These are phyloP conservation scores for Glandiceps talaboti DNA, from an alignment of 53 echinoderm and acorn worm genomes.

Conservation along the genomic window DNA sequence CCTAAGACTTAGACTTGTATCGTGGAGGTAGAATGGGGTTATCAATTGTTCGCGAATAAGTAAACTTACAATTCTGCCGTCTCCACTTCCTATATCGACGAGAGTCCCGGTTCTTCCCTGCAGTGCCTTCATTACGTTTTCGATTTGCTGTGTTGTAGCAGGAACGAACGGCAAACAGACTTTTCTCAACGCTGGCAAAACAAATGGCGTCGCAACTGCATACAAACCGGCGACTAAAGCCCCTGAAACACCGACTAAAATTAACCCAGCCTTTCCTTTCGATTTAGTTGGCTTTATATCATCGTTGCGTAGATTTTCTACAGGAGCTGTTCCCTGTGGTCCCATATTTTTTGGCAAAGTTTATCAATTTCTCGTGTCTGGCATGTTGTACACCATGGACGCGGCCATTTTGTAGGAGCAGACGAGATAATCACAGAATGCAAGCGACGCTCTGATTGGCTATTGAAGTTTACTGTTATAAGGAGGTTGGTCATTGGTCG, in stretches of 20 bases:
- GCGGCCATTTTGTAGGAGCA: background rate
- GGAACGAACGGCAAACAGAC: conserved; percentile 69
- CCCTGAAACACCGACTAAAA: conserved; percentile 40
- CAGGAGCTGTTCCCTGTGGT: background rate
- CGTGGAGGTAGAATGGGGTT: too few species aligned
- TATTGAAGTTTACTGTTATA: background rate
- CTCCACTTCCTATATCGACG: conserved; percentile 83
- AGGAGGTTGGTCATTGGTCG: background rate
- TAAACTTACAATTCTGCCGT: conserved; percentile 80
- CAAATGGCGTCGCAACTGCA: conserved; percentile 65
- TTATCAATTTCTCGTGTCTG: background rate
- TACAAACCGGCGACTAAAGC: conserved; percentile 61
- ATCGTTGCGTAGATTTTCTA: background rate
- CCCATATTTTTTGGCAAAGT: background rate
- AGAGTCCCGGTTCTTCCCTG: conserved; percentile 30
- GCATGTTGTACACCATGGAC: background rate
- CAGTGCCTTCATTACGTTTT: conserved; percentile 53
- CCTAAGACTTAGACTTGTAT: too few species aligned
- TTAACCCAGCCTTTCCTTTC: conserved; percentile 11
- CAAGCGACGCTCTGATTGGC: background rate
- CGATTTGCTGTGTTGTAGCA: conserved; percentile 50
- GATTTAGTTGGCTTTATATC: background rate
- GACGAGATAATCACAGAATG: background rate
- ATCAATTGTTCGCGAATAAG: too few species aligned
- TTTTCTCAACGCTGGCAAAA: conserved; percentile 64